Percentiles rank a stretch among this genome's conserved stretches.
These are phyloP conservation scores for Hipposideros larvatus DNA, from an alignment of 2,797 vertebrate genomes.

Conservation along the genomic window DNA sequence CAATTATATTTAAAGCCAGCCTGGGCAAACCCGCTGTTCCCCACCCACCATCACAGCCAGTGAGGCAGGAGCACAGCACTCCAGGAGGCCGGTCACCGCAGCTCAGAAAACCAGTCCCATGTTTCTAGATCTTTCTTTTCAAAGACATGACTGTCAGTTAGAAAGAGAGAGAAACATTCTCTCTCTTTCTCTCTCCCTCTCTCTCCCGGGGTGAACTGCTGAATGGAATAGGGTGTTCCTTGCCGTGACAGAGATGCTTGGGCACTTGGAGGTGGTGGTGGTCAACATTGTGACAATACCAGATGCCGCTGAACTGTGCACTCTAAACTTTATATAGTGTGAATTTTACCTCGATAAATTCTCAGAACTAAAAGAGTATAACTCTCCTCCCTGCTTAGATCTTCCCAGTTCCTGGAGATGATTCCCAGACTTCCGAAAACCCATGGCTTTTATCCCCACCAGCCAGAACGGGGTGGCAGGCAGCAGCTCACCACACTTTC, in stretches of 20 bases:
- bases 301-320: background rate
- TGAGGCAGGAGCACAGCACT: rapidly evolving
- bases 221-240: no score
- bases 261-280: background rate
- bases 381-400: background rate
- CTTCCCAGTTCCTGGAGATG: background rate
- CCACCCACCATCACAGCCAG: rapidly evolving
- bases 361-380: background rate
- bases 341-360: background rate
- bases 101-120: background rate
- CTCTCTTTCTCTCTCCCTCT: no score
- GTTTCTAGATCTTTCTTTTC: background rate
- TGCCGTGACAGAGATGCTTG: no score
- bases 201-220: no score
- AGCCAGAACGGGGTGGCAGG: background rate
- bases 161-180: background rate
- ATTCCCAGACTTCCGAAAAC: background rate
- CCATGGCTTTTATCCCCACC: background rate
- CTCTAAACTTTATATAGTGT: background rate
- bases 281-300: background rate
- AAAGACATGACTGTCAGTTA: background rate
- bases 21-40: background rate
- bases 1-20: background rate
- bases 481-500: no score
- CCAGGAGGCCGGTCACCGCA: background rate